A percentile compares a stretch with the other conserved stretches of the same genome.
Conservation (phyloP, 2,113 vertebrate species). For the Corythornis vintsioides region DNA sequence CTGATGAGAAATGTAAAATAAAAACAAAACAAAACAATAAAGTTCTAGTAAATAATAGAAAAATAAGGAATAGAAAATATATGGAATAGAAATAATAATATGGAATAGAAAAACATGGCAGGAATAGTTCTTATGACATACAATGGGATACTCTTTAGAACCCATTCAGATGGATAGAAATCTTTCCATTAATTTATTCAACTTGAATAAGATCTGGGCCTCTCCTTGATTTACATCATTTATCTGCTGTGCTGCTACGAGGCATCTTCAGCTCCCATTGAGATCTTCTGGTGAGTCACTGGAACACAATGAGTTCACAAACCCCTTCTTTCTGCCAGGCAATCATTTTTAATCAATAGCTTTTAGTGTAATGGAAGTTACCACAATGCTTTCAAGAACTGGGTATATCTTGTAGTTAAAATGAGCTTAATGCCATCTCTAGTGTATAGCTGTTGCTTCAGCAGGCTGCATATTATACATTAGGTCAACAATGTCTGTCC, state of each 20-base stretch:
- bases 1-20: background rate
- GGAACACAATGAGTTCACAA: background rate
- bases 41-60: background rate
- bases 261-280: background rate
- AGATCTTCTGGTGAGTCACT: background rate
- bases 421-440: conserved; percentile 16
- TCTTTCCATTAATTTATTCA: background rate
- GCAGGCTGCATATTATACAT: background rate
- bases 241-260: background rate
- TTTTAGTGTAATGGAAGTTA: conserved; percentile 49
- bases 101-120: background rate
- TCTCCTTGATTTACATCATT: background rate
- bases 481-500: background rate
- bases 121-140: background rate
- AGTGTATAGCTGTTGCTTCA: background rate
- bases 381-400: background rate
- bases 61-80: background rate
- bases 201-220: background rate
- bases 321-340: background rate
- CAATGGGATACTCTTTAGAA: background rate
- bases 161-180: background rate
- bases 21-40: background rate
- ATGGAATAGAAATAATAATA: background rate
- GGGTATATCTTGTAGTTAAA: conserved; percentile 9
- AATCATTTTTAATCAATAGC: conserved; percentile 33